Evolutionary conservation across 1,140 invertebrate species (phyloP).

Genomic region (Telenomus remus): DNA sequence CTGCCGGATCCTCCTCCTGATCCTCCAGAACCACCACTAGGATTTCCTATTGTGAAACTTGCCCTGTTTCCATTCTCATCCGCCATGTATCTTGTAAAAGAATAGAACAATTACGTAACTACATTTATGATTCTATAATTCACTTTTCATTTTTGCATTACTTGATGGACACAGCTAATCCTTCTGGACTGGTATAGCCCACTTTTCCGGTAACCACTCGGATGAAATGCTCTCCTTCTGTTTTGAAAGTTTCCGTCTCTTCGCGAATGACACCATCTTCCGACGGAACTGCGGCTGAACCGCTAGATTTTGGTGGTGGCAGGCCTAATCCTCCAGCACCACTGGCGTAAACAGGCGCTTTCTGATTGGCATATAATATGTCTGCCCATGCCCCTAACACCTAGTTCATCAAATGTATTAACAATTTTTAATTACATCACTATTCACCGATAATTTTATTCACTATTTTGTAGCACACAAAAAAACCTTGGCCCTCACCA

Average conservation of each 20-base stretch:
- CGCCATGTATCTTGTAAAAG: slow-evolving; percentile 66
- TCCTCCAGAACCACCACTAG: slow-evolving; percentile 32
- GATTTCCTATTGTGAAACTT: slow-evolving; percentile 69
- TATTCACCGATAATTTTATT: not conserved
- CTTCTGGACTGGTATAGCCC: slow-evolving; percentile 71
- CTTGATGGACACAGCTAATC: slow-evolving; percentile 70
- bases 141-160: slow-evolving; percentile 50
- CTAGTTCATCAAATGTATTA: slow-evolving; percentile 8
- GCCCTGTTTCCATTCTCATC: slow-evolving; percentile 73
- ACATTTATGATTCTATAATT: not conserved
- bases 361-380: slow-evolving; percentile 65
- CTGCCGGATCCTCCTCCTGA: slow-evolving; percentile 24
- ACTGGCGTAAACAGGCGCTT: slow-evolving; percentile 66
- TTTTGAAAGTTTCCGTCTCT: slow-evolving; percentile 64
- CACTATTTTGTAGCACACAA: too few relatives aligned
- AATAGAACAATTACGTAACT: not conserved
- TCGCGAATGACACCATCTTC: slow-evolving; percentile 64
- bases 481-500: not conserved
- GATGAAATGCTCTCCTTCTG: slow-evolving; percentile 66
- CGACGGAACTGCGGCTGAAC: slow-evolving; percentile 10
- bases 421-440: not conserved
- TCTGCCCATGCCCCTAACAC: slow-evolving; percentile 44
- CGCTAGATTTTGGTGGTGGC: slow-evolving; percentile 35
- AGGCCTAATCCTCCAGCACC: slow-evolving; percentile 65
- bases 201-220: slow-evolving; percentile 67